These are phyloP conservation scores for Acanthornis magna DNA, from an alignment of 2,797 vertebrate genomes.

Conservation along the genomic window DNA sequence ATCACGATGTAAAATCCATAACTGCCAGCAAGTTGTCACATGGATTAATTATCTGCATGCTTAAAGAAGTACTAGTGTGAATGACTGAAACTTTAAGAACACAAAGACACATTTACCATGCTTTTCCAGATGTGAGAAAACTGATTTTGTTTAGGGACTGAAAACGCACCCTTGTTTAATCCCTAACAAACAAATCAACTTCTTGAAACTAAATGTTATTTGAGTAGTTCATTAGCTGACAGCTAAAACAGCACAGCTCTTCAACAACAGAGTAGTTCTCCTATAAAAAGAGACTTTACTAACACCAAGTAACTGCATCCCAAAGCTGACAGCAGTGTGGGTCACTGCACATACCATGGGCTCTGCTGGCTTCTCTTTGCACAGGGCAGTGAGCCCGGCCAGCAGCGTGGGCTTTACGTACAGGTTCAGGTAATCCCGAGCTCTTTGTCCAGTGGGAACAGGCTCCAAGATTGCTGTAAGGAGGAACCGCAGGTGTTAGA, in stretches of 20 bases:
- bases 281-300: background rate
- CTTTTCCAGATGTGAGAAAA: background rate
- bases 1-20: background rate
- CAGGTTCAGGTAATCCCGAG: constrained; percentile 85
- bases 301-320: background rate
- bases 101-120: background rate
- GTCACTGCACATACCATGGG: constrained; percentile 81
- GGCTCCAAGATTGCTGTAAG: constrained; percentile 84
- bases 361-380: constrained; percentile 88
- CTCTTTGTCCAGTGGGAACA: constrained; percentile 77
- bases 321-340: background rate
- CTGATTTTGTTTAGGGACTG: background rate
- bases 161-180: background rate
- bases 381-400: constrained; percentile 88
- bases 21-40: background rate
- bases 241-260: background rate
- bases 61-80: background rate
- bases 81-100: background rate
- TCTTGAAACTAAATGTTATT: background rate
- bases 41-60: background rate
- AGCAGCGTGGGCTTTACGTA: constrained; percentile 86
- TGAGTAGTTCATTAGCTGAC: background rate
- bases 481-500: background rate
- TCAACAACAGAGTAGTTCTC: background rate
- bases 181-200: background rate